Conservation (phyloP, 1,140 invertebrate genomes). For the Drosophila bocqueti region DNA sequence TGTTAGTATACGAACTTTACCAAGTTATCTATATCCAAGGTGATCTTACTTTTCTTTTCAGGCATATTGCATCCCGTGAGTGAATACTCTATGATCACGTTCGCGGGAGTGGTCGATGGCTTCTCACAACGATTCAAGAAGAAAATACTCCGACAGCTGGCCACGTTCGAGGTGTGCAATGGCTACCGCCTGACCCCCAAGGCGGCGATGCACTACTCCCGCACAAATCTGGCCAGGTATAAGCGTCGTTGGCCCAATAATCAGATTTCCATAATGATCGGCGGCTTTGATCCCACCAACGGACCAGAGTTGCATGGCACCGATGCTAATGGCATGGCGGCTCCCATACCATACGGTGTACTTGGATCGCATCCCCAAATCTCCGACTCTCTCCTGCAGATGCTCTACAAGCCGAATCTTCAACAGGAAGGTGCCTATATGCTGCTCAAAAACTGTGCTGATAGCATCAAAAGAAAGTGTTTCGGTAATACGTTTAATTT, state of each 20-base stretch:
- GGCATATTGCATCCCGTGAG: constrained; percentile 8
- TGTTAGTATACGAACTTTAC: constrained; percentile 3
- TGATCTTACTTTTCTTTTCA: not conserved
- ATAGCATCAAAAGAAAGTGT: constrained; percentile 94
- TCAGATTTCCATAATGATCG: constrained; percentile 74
- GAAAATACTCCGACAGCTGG: constrained; percentile 97
- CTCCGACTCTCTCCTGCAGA: constrained; percentile 91
- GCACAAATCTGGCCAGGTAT: constrained; percentile 94
- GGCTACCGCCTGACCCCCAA: constrained; percentile 96
- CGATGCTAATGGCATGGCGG: constrained; percentile 90
- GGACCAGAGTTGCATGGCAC: constrained; percentile 92
- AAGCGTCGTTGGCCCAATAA: constrained; percentile 89
- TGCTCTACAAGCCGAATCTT: constrained; percentile 92
- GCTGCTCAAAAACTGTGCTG: constrained; percentile 93
- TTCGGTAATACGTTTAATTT: constrained; percentile 95
- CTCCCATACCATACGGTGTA: constrained; percentile 94
- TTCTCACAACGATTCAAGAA: constrained; percentile 93
- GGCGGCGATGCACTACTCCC: constrained; percentile 95
- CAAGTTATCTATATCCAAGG: not conserved
- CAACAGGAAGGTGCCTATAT: constrained; percentile 91
- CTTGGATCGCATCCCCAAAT: constrained; percentile 97
- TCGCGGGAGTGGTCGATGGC: constrained; percentile 16
- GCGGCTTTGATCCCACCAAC: constrained; percentile 90
- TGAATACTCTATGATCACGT: constrained; percentile 4
- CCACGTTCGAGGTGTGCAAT: constrained; percentile 98